phyloP scores from a whole-genome alignment of 2,113 vertebrate species.

The Hemichromis elongatus region DNA sequence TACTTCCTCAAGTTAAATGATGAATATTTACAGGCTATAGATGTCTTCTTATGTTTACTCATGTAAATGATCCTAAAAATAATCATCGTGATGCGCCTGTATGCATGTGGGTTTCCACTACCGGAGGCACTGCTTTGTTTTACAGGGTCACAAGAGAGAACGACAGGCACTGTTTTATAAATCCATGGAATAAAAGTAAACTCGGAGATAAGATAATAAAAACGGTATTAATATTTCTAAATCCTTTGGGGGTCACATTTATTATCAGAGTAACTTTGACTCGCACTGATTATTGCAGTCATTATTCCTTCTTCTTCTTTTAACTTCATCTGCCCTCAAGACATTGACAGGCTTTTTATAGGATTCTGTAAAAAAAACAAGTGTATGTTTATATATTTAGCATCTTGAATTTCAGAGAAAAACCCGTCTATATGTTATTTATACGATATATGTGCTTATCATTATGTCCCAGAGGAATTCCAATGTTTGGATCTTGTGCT shows the following conservation, averaged over 20 bases:
- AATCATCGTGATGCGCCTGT: not conserved
- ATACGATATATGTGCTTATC: not conserved
- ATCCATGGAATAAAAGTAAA: not conserved
- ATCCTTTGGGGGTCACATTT: not conserved
- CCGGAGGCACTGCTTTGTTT: not conserved
- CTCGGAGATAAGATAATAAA: not conserved
- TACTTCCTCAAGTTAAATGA: not conserved
- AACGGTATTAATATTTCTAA: not conserved
- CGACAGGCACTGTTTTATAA: not conserved
- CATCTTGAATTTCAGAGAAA: not conserved
- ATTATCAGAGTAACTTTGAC: not conserved
- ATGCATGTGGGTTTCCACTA: not conserved
- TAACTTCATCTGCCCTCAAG: not conserved
- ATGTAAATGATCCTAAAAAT: not conserved
- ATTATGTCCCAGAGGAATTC: not conserved
- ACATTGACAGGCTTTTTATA: not conserved
- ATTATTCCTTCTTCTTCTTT: not conserved
- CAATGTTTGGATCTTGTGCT: not conserved
- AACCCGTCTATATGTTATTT: rapidly evolving
- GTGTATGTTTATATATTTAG: not conserved
- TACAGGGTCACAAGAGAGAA: not conserved
- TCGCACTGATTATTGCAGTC: not conserved
- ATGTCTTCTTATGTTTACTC: conserved; percentile 5
- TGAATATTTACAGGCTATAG: not conserved
- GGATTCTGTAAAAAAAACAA: not conserved